Base-by-base conservation (phyloP, 1,140 invertebrate genomes). In the Trachelipus rathkii region DNA sequence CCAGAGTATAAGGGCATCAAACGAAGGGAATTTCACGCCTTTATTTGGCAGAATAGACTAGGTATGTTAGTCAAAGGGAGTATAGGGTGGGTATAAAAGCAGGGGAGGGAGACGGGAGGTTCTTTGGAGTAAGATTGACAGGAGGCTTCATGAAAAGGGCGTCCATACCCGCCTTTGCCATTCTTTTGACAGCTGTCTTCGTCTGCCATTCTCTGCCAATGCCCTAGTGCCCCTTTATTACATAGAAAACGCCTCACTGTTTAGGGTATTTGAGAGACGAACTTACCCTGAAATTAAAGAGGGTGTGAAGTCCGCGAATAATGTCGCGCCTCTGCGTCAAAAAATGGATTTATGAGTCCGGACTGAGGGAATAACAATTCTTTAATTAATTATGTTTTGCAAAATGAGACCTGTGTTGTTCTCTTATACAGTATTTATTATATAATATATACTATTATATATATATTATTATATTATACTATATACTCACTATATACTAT, bases 221-320 rank as follows among this genome's bases (percentile, higher is more conserved):
- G 19, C 50, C 50, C 50, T 19, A 60, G 50, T 60, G 50, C 50
- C 50, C 50, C 50, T 15, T 60, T 60, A 60, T 60, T 13, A 13
- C 2, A 60, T 60, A 8, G 11, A 60, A 60, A 13, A 60, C 50
- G 50, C 50, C 50, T 60, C 50, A 19, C 11, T 60, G 19, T 60
- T 60, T 60, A 60, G 11, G 11, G 11, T 60, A 60, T 60, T 15
- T 60, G 50, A 60, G 19, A 60, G 19, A 15, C 50, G 50, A 60
- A 60, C 19, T 19, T 60, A 60, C 50, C 50, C 50, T 60, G 19
- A 60, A 60, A 60, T 60, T 60, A 60, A 19, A 60, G 50, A 60
- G 50, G 50, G 50, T 60, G 50, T 19, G 50, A 60, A 60, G 50
- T 33, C 33, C 33, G 6, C 33, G 33, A 33, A 33, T 33, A 33